Base-by-base conservation (phyloP, 2,113 vertebrate species). In the Ursus arctos region DNA sequence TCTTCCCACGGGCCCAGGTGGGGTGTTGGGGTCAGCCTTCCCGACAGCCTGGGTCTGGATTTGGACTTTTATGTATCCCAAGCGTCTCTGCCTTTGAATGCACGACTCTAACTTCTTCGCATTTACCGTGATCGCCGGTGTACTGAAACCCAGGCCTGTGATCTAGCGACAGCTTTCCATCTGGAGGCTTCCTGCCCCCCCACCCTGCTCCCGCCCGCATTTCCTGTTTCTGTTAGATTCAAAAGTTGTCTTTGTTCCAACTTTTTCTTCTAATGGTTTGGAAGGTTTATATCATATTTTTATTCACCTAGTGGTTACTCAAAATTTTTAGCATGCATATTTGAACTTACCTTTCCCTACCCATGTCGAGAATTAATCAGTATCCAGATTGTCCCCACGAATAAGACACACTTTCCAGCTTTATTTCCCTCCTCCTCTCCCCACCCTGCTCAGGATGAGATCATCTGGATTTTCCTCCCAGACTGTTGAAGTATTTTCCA, bases 201-300 rank as follows among this genome's bases (percentile, higher is more conserved):
- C 9, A 1, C 0, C 4, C 4, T 36, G 16, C 10, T 14, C 18
- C 55, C 0, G 5, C 4, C 28, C 40, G 28, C 2, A 4, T 24
- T 61, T 88, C 77, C 86, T 55, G 47, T 80, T 82, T 71, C 36
- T 33, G n/a, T 69, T 22, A 74, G 9, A 14, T 12, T 21, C 0
- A 15, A 63, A 59, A n/a, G 53, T 53, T 3, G 15, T 72, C 85
- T 49, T 40, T 49, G 79, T 53, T 81, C 47, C 8, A 13, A 3
- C n/a, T 51, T 51, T 57, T 26, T 18, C 31, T 86, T 71, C 81
- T 79, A 47, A 33, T 33, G 55, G 18, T 40, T 88, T 28, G 7
- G 31, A 95, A 91, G 16, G 14, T 63, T 81, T 61, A 10, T 24
- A 71, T 7, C 55, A 15, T 28, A n/a, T 36, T 88, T 79, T 63